phyloP scores from a whole-genome alignment of 1,140 invertebrate species.

The Cydia strobilella region DNA sequence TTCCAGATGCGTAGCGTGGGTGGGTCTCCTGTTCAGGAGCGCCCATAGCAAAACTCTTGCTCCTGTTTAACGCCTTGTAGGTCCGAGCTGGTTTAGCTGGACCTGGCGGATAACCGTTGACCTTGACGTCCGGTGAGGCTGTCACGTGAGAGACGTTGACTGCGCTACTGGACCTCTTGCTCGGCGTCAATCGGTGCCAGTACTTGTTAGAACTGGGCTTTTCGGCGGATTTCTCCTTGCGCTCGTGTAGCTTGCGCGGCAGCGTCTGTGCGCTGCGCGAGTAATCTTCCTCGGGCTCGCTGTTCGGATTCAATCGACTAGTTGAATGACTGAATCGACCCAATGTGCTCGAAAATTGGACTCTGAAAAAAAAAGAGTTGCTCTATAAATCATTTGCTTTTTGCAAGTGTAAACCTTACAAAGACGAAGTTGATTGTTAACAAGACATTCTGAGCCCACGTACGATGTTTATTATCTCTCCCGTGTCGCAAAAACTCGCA shows the following conservation, averaged over 20 bases:
- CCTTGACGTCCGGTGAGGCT: constrained; percentile 69
- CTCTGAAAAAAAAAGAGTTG: constrained; percentile 71
- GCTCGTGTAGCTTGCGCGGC: constrained; percentile 85
- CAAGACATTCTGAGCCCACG: constrained; percentile 58
- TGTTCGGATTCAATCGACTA: constrained; percentile 82
- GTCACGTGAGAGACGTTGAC: constrained; percentile 88
- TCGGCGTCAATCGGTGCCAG: constrained; percentile 78
- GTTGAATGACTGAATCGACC: constrained; percentile 90
- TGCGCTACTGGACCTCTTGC: constrained; percentile 83
- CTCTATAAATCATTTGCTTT: constrained; percentile 42
- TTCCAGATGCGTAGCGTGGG: constrained; percentile 71
- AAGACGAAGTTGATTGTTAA: constrained; percentile 53
- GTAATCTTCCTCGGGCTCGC: constrained; percentile 80
- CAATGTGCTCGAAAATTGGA: constrained; percentile 83
- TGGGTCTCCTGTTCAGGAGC: constrained; percentile 76
- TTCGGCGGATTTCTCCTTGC: constrained; percentile 75
- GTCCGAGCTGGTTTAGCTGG: constrained; percentile 87
- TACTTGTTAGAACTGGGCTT: constrained; percentile 74
- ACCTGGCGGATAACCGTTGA: constrained; percentile 77
- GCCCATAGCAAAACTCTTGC: constrained; percentile 92
- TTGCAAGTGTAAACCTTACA: constrained; percentile 33
- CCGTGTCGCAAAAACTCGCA: constrained; percentile 67
- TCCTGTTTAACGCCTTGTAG: constrained; percentile 88
- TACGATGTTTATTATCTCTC: constrained; percentile 64
- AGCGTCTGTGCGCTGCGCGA: constrained; percentile 88